Conservation (phyloP, 2,113 vertebrate genomes). For the Corythoichthys haematopterus region DNA sequence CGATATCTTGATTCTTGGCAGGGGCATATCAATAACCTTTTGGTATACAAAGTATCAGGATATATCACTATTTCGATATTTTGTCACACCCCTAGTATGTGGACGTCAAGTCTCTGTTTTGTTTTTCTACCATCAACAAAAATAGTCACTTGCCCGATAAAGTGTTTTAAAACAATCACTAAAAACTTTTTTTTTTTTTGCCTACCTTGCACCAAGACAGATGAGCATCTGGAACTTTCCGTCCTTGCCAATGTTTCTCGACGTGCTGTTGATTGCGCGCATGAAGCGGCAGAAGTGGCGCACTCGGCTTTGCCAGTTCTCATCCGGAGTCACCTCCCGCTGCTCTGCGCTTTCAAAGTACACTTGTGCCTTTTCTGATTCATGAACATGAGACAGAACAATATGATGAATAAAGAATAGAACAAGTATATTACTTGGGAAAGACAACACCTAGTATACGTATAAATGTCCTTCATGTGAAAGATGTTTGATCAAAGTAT, state of each 20-base stretch:
- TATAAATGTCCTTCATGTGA: no score
- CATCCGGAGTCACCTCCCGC: constrained; percentile 80
- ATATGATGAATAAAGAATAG: not conserved
- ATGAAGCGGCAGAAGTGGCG: constrained; percentile 92
- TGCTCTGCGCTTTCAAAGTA: constrained; percentile 91
- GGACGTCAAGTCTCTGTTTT: no score
- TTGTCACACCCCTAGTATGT: no score
- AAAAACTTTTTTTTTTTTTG: constrained; percentile 3
- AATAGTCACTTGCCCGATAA: no score
- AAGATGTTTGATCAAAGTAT: no score
- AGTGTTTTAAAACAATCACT: no score
- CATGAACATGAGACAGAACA: not conserved
- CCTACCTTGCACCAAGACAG: constrained; percentile 94
- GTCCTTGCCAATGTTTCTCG: constrained; percentile 96
- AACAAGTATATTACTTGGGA: not conserved
- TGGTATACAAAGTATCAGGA: no score
- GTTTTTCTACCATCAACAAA: no score
- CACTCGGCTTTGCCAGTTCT: constrained; percentile 91
- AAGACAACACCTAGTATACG: no score
- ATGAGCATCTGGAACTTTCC: constrained; percentile 99
- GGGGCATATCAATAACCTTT: no score
- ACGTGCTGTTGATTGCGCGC: constrained; percentile 88
- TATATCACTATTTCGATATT: no score
- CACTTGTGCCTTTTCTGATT: constrained; percentile 91
- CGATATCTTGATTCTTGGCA: no score